phyloP scores from a whole-genome alignment of 2,888 invertebrate species.

The Penaeus monodon region DNA sequence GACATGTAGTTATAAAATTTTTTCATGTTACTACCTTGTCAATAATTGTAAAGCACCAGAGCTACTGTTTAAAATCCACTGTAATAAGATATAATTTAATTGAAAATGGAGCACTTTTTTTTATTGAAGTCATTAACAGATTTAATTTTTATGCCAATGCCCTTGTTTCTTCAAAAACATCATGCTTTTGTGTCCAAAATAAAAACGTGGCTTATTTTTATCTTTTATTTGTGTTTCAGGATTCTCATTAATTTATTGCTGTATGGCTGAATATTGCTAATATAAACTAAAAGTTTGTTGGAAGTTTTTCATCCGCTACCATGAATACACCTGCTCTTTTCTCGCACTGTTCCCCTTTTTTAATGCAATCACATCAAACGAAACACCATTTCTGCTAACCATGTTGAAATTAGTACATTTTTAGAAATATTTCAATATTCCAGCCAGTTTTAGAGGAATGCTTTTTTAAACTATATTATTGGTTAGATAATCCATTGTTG shows the following conservation, averaged over 20 bases:
- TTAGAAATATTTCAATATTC: no score
- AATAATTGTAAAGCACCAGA: constrained; percentile 64
- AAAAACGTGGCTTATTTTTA: constrained; percentile 52
- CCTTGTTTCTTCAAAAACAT: constrained; percentile 57
- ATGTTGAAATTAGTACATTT: no score
- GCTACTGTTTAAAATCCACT: constrained; percentile 62
- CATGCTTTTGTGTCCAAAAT: constrained; percentile 58
- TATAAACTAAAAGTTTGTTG: constrained; percentile 44
- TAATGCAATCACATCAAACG: constrained; percentile 3
- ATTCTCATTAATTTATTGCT: constrained; percentile 49
- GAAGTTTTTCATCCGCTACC: constrained; percentile 36
- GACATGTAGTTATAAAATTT: constrained; percentile 64
- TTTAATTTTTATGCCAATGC: constrained; percentile 58
- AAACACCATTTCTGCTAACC: no score
- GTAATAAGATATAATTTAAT: constrained; percentile 62
- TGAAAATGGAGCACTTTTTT: constrained; percentile 55
- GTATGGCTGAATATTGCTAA: constrained; percentile 54
- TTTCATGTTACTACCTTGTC: constrained; percentile 64
- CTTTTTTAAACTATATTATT: no score
- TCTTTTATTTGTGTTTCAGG: constrained; percentile 56
- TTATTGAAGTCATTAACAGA: constrained; percentile 61
- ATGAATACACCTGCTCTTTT: constrained; percentile 7
- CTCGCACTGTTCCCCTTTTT: background rate
- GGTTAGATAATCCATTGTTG: no score
- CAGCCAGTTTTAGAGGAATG: no score